Conservation (phyloP, 2,888 invertebrate species). For the Craniophora ligustri region DNA sequence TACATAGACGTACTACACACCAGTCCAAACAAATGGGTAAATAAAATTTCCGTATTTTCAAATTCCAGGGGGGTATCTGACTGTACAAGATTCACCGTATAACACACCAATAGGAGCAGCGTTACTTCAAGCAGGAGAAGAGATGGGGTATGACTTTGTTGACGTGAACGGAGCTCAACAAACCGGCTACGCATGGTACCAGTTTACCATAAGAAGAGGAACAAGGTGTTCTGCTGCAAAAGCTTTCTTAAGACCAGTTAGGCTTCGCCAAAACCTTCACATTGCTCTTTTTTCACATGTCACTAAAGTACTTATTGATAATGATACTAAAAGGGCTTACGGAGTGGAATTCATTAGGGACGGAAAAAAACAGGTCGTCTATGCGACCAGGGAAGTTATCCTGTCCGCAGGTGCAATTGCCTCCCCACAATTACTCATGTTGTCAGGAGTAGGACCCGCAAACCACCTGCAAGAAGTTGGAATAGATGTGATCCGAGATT, state of each 20-base stretch:
- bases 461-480: constrained; percentile 92
- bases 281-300: constrained; percentile 94
- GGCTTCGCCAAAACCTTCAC: constrained; percentile 94
- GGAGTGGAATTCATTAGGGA: constrained; percentile 94
- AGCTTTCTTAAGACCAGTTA: constrained; percentile 94
- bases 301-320: constrained; percentile 93
- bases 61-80: constrained; percentile 91
- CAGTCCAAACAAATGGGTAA: not conserved
- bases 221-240: constrained; percentile 95
- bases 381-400: constrained; percentile 94
- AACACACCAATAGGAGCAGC: constrained; percentile 95
- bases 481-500: constrained; percentile 92
- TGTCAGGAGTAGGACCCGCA: constrained; percentile 95
- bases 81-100: constrained; percentile 93
- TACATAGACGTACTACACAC: too few relatives aligned
- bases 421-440: constrained; percentile 96
- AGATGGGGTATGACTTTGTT: constrained; percentile 96
- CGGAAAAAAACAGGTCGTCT: constrained; percentile 89
- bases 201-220: constrained; percentile 96
- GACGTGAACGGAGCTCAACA: constrained; percentile 96
- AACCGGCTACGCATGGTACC: constrained; percentile 95
- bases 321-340: constrained; percentile 91
- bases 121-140: constrained; percentile 96
- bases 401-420: constrained; percentile 96
- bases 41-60: not conserved